Conservation (phyloP, 1,140 invertebrate genomes). For the Cheumatopsyche charites region DNA sequence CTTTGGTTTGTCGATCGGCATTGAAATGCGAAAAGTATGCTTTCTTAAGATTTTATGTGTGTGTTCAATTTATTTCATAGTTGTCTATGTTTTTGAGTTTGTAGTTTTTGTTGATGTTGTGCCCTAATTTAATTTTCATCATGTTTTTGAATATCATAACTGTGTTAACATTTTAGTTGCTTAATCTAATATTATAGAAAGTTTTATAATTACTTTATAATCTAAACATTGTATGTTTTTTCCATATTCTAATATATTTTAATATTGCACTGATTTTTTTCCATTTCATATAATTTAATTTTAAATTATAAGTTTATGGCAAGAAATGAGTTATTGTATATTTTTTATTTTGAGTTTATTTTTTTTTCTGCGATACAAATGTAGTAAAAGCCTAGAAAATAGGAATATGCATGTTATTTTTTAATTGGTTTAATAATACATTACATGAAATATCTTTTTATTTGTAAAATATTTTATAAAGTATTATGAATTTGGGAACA, state of each 20-base stretch:
- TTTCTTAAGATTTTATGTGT: no score
- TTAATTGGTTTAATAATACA: neutral
- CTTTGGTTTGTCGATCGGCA: no score
- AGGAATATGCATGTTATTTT: neutral
- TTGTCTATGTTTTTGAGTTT: no score
- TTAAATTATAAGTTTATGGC: neutral
- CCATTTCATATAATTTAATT: neutral
- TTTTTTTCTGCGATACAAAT: neutral
- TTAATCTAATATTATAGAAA: neutral
- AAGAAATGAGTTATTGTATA: no score
- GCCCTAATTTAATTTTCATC: neutral
- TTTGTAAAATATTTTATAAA: neutral
- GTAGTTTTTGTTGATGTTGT: no score
- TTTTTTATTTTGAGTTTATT: neutral
- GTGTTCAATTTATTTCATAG: no score
- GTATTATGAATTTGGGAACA: neutral
- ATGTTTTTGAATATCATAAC: neutral
- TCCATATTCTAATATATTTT: neutral
- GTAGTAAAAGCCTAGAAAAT: neutral
- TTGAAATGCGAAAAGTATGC: no score
- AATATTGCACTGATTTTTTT: neutral
- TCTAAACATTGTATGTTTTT: no score
- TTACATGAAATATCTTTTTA: neutral
- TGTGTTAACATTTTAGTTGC: neutral
- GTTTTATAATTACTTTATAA: neutral